Evolutionary conservation across 2,888 invertebrate genomes (phyloP), one percentile per base, ranked within the genome.

Genomic region (Campoletis raptor): DNA sequence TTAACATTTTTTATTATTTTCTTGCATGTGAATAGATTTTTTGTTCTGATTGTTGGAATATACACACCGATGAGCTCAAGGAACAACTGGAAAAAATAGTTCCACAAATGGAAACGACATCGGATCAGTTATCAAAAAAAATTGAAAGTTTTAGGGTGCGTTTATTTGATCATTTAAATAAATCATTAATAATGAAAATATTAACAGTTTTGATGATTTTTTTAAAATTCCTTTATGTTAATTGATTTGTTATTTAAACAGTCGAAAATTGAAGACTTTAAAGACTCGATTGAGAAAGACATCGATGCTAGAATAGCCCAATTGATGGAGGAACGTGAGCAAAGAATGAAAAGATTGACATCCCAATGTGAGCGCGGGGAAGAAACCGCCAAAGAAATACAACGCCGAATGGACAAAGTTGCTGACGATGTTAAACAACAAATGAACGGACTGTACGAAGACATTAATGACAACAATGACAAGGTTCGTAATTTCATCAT

Each of bases 41-140:
- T 91, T 96, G 96, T 91, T 93, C 94, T 18, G 93, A 95, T 9
- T 96, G 96, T 91, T 96, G 96, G 96, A 93, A 95, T 7, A 95
- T 95, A 57, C 96, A 96, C 91, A 93, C 96, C 83, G 94, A 95
- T 36, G 96, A 96, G 85, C 94, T 96, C 93, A 95, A 95, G 89
- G 94, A 95, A 36, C 96, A 96, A 92, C 94, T 96, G 30, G 92
- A 93, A 30, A 94, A 95, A n/a, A 95, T 96, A 77, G 89, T 95
- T 54, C 95, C 95, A 89, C 96, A 96, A 90, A 93, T 96, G 12
- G 95, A 95, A 80, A 95, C 95, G 0, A 96, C 95, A 0, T 92
- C 95, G 21, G 94, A 91, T 85, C 94, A 95, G 85, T 94, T 96
- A 48, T 94, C 95, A 48, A 95, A 96, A 89, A 96, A 96, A 93